These are phyloP conservation scores for Melanophora roralis DNA, from an alignment of 2,888 invertebrate species.

Conservation along the genomic window DNA sequence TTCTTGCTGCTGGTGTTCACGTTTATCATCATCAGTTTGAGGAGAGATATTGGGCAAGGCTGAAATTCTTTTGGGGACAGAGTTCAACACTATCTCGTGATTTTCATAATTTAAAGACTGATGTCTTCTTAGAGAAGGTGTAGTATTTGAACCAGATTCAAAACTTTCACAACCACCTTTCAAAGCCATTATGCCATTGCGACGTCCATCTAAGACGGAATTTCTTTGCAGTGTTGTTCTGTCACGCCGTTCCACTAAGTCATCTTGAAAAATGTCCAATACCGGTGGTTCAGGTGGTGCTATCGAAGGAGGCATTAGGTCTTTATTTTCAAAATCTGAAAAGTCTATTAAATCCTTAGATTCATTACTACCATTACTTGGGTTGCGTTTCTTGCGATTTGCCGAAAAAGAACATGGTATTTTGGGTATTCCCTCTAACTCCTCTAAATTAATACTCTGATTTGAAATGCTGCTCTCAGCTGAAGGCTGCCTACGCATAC, in stretches of 20 bases:
- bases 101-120: slow-evolving; percentile 77
- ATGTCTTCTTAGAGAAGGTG: slow-evolving; percentile 68
- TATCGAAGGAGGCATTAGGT: slow-evolving; percentile 25
- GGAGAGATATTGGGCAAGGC: slow-evolving; percentile 65
- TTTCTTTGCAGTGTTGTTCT: slow-evolving; percentile 74
- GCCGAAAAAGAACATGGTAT: slow-evolving; percentile 8
- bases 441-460: slow-evolving; percentile 76
- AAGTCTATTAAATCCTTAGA: slow-evolving; percentile 75
- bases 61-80: slow-evolving; percentile 64
- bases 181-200: slow-evolving; percentile 76
- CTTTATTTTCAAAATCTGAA: slow-evolving; percentile 72
- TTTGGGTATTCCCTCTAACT: slow-evolving; percentile 58
- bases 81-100: slow-evolving; percentile 74
- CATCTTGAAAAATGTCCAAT: slow-evolving; percentile 64
- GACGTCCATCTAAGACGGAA: slow-evolving; percentile 74
- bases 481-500: slow-evolving; percentile 76
- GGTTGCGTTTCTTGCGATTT: slow-evolving; percentile 40
- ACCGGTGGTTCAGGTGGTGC: slow-evolving; percentile 30
- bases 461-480: slow-evolving; percentile 77
- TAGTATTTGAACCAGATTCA: slow-evolving; percentile 30
- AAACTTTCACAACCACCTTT: slow-evolving; percentile 61
- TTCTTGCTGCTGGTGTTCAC: slow-evolving; percentile 67
- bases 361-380: slow-evolving; percentile 43
- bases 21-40: slow-evolving; percentile 71
- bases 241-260: slow-evolving; percentile 73